Conservation (phyloP, 2,797 vertebrate genomes). For the Mormyrus proboscirostris region DNA sequence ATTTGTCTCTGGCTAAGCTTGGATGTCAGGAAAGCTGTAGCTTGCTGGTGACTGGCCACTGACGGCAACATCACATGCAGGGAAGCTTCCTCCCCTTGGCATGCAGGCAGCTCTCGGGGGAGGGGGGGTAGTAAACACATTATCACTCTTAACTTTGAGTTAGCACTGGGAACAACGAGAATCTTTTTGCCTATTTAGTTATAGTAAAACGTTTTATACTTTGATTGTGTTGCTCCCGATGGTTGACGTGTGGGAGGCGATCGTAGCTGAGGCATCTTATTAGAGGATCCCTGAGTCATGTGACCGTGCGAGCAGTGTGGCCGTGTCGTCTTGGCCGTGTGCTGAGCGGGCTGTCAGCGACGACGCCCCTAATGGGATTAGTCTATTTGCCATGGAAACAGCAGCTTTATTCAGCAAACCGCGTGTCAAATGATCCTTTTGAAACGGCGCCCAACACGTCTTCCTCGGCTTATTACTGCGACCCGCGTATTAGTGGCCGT, state of each 20-base stretch:
- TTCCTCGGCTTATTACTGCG: not conserved
- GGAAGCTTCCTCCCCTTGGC: not conserved
- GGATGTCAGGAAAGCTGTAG: not conserved
- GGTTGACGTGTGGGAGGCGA: not conserved
- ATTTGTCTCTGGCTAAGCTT: not conserved
- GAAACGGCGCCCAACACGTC: not conserved
- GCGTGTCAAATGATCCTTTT: not conserved
- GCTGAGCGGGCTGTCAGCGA: not conserved
- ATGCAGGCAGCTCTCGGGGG: not conserved
- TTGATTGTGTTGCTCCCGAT: not conserved
- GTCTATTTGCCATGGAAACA: not conserved
- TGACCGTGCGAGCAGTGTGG: slow-evolving; percentile 58
- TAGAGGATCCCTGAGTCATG: slow-evolving; percentile 57
- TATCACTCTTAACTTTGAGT: not conserved
- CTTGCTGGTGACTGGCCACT: not conserved
- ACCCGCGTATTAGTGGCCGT: not conserved
- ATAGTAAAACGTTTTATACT: not conserved
- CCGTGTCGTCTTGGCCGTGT: slow-evolving; percentile 44
- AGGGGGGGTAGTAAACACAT: not conserved
- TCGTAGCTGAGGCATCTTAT: not conserved
- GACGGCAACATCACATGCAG: not conserved
- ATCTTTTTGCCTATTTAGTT: not conserved
- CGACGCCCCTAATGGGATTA: not conserved
- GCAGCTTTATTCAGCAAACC: not conserved
- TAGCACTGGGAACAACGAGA: not conserved